A percentile compares a stretch with the other conserved stretches of the same genome.
phyloP scores from a whole-genome alignment of 2,888 invertebrate genomes.

The Cynaeus angustus region DNA sequence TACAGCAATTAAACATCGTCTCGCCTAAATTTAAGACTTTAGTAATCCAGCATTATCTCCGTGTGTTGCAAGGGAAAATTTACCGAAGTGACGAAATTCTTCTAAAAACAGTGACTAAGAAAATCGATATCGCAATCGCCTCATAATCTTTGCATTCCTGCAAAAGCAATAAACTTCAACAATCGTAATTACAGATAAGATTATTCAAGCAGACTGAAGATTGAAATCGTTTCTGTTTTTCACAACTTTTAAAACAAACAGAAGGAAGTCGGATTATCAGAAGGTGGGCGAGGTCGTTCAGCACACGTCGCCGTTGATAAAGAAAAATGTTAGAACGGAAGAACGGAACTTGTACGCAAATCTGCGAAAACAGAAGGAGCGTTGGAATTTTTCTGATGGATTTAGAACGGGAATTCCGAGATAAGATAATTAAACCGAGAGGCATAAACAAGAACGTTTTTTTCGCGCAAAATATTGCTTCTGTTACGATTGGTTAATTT shows the following conservation, averaged over 20 bases:
- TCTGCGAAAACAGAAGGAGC: neutral
- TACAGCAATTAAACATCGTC: neutral
- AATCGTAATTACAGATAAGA: conserved; percentile 47
- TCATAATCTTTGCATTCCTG: conserved; percentile 45
- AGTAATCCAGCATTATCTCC: conserved; percentile 32
- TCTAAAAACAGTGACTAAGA: conserved; percentile 40
- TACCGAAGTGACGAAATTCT: conserved; percentile 35
- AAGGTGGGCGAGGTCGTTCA: neutral
- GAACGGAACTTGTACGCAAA: too few species aligned
- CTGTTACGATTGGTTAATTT: too few species aligned
- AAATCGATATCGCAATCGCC: conserved; percentile 36
- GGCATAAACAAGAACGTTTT: too few species aligned
- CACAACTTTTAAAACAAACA: conserved; percentile 17
- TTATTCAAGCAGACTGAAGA: conserved; percentile 42
- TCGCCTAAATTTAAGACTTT: conserved; percentile 27
- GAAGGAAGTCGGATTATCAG: conserved; percentile 23
- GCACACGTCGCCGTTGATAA: conserved; percentile 7
- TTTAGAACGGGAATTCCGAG: conserved; percentile 1
- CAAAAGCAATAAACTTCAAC: conserved; percentile 47
- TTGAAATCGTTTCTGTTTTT: conserved; percentile 45
- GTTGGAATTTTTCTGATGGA: neutral
- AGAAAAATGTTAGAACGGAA: conserved; percentile 9
- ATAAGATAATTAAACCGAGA: too few species aligned
- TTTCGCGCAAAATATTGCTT: too few species aligned
- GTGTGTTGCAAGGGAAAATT: conserved; percentile 19